Evolutionary conservation across 2,113 vertebrate species (phyloP).

Genomic region (Bufo bufo): DNA sequence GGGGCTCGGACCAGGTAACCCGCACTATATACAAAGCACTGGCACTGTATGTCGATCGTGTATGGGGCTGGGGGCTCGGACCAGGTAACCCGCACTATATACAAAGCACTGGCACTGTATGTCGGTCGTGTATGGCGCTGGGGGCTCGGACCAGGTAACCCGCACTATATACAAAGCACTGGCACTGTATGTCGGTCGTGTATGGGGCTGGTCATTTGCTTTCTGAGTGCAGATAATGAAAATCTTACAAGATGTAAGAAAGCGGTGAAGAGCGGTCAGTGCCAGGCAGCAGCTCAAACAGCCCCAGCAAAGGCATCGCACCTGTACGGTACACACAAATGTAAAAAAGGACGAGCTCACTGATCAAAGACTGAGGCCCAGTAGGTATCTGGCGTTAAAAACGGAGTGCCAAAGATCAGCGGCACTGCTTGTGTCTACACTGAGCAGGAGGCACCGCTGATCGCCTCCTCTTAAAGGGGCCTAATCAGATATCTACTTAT

Average conservation of each 20-base stretch:
- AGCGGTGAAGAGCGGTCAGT: not conserved
- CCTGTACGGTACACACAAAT: too few relatives aligned
- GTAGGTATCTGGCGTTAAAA: too few relatives aligned
- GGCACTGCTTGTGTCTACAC: too few relatives aligned
- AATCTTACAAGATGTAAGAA: not conserved
- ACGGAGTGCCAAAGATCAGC: too few relatives aligned
- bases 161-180: not conserved
- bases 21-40: not conserved
- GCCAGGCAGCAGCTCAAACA: not conserved
- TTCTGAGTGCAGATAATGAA: not conserved
- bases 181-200: not conserved
- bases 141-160: not conserved
- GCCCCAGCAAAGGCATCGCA: not conserved
- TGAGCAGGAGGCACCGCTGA: too few relatives aligned
- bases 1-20: not conserved
- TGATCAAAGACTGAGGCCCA: too few relatives aligned
- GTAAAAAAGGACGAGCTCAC: too few relatives aligned
- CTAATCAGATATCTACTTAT: too few relatives aligned
- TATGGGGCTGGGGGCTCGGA: not conserved
- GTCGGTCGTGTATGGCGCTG: not conserved
- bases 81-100: not conserved
- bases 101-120: not conserved
- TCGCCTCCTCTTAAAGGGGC: too few relatives aligned
- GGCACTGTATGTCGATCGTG: not conserved
- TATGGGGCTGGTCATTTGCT: not conserved